Base-by-base conservation (phyloP, 23 tunicate species). In the Styela plicata region DNA sequence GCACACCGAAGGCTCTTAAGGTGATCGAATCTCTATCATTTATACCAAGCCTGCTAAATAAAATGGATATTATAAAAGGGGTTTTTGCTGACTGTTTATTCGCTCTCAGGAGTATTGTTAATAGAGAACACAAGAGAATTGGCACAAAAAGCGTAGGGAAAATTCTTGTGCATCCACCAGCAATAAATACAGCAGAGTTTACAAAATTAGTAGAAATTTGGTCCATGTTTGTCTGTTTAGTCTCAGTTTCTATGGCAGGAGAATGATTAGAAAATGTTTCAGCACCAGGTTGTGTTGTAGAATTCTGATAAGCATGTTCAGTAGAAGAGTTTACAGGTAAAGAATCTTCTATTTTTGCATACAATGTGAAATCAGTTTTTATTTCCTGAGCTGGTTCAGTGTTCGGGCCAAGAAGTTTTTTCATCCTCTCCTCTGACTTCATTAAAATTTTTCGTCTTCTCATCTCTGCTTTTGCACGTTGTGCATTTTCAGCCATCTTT, bases 401-500 rank as follows among this genome's bases (percentile, higher is more conserved):
- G 2, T 30, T 53, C 20, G 75, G 70, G 18, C 86, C 91, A 22
- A 87, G 52, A 20, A 87, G 29, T 53, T 62, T 35, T 53, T 36
- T 82, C 83, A 87, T 74, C 34, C 91, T 34, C 24, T 65, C 31
- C 21, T 82, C 86, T 13, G 85, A 70, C 27, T 82, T 87, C 22
- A 75, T 24, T 21, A 87, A 57, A n/a, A 87, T 20, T 67, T 53
- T 82, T 67, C 83, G 24, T 64, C 91, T 64, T 63, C 91, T 36
- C 28, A 34, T 34, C 74, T 82, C 91, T 0, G 91, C 85, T 24
- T 74, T 65, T 69, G 36, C 21, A 13, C 57, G 57, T 21, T 82
- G 86, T 16, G 69, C 69, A 26, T 32, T 1, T 3, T 86, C 85
- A 13, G 31, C 90, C 86, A 53, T 76, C 18, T 27, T 76, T 22